Conservation (phyloP, 2,113 vertebrate genomes). For the Vulpes ferrilata region DNA sequence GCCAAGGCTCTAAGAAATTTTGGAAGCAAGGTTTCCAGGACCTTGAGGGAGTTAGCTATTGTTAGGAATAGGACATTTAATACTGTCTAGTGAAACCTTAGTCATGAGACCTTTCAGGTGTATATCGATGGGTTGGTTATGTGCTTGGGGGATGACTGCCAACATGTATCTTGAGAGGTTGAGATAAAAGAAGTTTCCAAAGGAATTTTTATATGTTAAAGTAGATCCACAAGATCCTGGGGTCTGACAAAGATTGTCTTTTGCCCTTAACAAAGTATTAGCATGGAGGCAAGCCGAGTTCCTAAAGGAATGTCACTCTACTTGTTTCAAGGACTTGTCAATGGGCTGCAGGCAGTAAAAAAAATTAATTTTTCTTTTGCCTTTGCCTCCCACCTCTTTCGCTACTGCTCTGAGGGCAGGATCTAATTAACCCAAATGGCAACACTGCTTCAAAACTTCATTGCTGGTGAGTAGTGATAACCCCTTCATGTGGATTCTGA, state of each 20-base stretch:
- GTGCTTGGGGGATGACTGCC: not conserved
- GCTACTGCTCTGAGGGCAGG: not conserved
- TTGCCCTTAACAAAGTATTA: not conserved
- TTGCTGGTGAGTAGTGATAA: accelerated
- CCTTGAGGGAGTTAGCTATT: no score
- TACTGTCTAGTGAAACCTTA: not conserved
- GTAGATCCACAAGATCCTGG: not conserved
- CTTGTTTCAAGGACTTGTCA: not conserved
- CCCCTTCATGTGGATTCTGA: not conserved
- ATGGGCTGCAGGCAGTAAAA: not conserved
- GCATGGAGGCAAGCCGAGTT: not conserved
- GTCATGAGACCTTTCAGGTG: not conserved
- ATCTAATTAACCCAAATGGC: not conserved
- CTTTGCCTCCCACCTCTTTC: not conserved
- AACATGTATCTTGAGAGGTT: not conserved
- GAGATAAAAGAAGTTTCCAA: not conserved
- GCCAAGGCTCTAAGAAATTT: not conserved
- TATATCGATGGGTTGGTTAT: not conserved
- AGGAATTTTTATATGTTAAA: not conserved
- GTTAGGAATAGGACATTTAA: not conserved
- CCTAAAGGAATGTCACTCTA: not conserved
- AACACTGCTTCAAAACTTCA: not conserved
- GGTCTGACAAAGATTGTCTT: not conserved
- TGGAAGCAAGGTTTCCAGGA: not conserved
- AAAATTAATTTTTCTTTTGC: not conserved